A percentile compares a stretch with the other conserved stretches of the same genome.
Evolutionary conservation across 2,113 vertebrate genomes (phyloP).

Genomic region (Octodon degus): DNA sequence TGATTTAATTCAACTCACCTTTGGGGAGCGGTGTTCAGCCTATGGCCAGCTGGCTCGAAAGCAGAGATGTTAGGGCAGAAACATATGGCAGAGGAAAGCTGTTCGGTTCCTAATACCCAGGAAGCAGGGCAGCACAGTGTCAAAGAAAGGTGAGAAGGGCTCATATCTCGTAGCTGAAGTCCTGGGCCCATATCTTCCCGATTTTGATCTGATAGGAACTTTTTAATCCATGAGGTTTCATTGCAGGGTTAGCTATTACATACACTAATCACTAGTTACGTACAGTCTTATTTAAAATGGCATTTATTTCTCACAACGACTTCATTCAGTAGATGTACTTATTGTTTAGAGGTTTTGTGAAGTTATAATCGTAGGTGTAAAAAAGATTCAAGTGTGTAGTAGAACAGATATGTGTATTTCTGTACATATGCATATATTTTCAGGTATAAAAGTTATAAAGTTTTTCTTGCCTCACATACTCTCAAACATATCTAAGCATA

Average conservation of each 20-base stretch:
- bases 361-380: neutral
- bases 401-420: neutral
- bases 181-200: rapidly evolving
- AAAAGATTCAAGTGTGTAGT: neutral
- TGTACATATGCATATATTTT: neutral
- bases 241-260: neutral
- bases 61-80: neutral
- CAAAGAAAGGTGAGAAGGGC: neutral
- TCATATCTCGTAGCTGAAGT: neutral
- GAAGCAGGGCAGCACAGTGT: neutral
- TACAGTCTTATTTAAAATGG: neutral
- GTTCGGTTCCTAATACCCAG: neutral
- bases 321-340: neutral
- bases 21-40: neutral
- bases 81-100: neutral
- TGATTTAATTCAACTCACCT: neutral
- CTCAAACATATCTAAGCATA: neutral
- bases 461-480: neutral
- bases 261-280: neutral
- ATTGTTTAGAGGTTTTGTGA: neutral
- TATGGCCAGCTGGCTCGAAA: neutral
- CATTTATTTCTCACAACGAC: neutral
- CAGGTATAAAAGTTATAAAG: neutral
- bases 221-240: neutral
- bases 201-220: neutral